A percentile compares a stretch with the other conserved stretches of the same genome.
Evolutionary conservation across 2,888 invertebrate genomes (phyloP).

Genomic region (Amphipoea oculea): DNA sequence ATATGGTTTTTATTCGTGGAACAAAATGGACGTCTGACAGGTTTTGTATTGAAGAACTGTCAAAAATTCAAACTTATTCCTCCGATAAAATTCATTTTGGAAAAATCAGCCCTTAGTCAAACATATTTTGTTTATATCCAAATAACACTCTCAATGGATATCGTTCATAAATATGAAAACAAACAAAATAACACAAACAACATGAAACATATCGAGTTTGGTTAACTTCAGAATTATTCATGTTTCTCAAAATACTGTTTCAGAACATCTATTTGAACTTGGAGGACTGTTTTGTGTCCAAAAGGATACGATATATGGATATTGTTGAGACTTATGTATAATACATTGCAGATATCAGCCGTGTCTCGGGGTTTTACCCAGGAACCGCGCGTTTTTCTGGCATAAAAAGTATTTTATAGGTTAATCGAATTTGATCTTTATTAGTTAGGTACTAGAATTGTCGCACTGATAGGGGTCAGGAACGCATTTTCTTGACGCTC

Average conservation of each 20-base stretch:
- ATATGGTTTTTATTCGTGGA: too few relatives aligned
- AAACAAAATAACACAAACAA: constrained; percentile 24
- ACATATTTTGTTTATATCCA: not conserved
- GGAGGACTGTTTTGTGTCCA: constrained; percentile 13
- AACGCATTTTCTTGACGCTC: too few relatives aligned
- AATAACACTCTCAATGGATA: constrained; percentile 16
- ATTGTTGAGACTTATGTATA: not conserved
- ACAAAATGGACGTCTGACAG: too few relatives aligned
- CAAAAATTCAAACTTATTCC: too few relatives aligned
- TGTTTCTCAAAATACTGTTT: constrained; percentile 29
- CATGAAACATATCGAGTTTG: constrained; percentile 32
- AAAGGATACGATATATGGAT: not conserved
- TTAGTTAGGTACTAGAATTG: too few relatives aligned
- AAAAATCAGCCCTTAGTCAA: too few relatives aligned
- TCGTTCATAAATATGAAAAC: constrained; percentile 32
- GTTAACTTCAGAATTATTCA: constrained; percentile 47
- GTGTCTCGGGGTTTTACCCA: not conserved
- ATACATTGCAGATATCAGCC: not conserved
- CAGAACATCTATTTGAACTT: constrained; percentile 24
- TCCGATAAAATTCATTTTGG: too few relatives aligned
- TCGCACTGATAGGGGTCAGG: too few relatives aligned
- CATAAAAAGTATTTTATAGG: not conserved
- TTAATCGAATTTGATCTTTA: too few relatives aligned
- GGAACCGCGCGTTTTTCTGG: not conserved
- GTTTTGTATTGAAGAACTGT: too few relatives aligned